Evolutionary conservation across 2,888 invertebrate genomes (phyloP).

Genomic region (Lasioglossum calceatum): DNA sequence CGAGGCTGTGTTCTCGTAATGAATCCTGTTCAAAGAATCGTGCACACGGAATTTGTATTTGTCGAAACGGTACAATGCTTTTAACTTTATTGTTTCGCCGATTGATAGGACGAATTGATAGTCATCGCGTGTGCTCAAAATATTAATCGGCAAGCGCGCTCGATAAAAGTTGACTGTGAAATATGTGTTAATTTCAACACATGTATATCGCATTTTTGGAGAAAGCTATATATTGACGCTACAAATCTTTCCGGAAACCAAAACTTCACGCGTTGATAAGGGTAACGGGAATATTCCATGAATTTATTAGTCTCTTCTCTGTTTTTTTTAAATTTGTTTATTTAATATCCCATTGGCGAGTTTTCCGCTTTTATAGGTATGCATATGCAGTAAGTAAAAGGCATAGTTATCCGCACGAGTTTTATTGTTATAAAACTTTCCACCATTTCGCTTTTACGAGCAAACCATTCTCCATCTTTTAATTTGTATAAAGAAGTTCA

Average conservation of each 20-base stretch:
- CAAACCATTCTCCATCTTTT: too few species aligned
- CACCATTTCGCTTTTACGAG: too few species aligned
- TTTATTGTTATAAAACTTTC: too few species aligned
- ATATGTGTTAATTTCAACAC: background rate
- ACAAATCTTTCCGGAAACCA: background rate
- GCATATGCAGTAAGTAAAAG: too few species aligned
- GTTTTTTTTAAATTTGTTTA: background rate
- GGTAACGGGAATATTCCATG: background rate
- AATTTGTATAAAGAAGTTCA: too few species aligned
- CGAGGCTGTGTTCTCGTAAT: conserved; percentile 21
- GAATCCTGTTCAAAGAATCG: conserved; percentile 20
- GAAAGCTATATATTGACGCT: background rate
- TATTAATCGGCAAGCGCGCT: background rate
- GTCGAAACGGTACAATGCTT: background rate
- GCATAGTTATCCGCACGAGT: too few species aligned
- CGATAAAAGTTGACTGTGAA: background rate
- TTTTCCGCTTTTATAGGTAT: too few species aligned
- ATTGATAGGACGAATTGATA: conserved; percentile 4
- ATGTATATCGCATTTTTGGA: background rate
- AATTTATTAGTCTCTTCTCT: background rate
- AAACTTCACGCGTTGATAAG: background rate
- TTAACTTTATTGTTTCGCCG: conserved; percentile 14
- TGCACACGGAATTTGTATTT: background rate
- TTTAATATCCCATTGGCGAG: too few species aligned
- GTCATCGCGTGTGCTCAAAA: background rate